Evolutionary conservation across 2,113 vertebrate genomes (phyloP).

Genomic region (Cynopterus brachyotis): DNA sequence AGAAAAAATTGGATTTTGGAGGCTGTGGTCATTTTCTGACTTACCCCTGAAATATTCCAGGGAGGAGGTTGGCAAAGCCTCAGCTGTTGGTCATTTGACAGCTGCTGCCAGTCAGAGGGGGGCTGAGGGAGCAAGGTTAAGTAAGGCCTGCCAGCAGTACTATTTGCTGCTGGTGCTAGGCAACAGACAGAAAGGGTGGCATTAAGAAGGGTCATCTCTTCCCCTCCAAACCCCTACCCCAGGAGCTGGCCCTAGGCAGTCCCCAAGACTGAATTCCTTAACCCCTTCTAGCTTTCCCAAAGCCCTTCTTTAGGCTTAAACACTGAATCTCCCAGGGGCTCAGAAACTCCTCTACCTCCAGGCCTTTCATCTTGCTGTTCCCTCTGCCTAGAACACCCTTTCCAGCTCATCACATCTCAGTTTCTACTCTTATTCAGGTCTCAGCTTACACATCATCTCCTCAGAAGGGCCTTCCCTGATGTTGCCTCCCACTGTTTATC

Average conservation of each 20-base stretch:
- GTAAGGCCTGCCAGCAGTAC: constrained; percentile 14
- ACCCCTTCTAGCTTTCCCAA: background rate
- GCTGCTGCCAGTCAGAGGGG: constrained; percentile 63
- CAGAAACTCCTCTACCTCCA: background rate
- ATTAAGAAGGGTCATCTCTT: background rate
- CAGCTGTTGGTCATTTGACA: constrained; percentile 66
- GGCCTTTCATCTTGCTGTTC: background rate
- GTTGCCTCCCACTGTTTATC: background rate
- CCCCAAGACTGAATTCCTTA: background rate
- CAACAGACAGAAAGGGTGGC: constrained; percentile 66
- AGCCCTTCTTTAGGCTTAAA: background rate
- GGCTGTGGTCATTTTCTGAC: constrained; percentile 64
- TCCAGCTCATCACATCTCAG: background rate
- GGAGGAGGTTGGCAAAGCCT: constrained; percentile 71
- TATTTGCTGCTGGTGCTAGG: constrained; percentile 79
- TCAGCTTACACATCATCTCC: background rate
- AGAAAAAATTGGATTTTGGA: constrained; percentile 50
- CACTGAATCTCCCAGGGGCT: background rate
- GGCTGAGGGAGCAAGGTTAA: constrained; percentile 35
- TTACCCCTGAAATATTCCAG: constrained; percentile 78
- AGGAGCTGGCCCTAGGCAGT: background rate
- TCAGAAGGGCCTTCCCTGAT: background rate
- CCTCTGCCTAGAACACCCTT: background rate
- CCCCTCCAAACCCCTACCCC: background rate
- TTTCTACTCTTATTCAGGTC: background rate